Conservation (phyloP, 2,113 vertebrate genomes). For the Psammodynastes pulverulentus region DNA sequence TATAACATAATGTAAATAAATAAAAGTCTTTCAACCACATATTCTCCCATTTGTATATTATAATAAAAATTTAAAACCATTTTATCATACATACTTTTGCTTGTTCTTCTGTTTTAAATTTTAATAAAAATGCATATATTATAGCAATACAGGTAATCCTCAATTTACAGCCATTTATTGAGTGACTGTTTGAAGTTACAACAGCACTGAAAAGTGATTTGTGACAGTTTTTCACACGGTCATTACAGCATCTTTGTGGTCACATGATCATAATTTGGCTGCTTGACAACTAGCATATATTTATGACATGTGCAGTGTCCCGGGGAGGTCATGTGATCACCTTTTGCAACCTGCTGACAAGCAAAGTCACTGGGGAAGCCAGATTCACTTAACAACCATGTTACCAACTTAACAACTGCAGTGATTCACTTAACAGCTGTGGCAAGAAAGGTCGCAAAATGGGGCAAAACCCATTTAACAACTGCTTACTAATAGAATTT, state of each 20-base stretch:
- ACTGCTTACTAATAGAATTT: neutral
- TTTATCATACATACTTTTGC: no score
- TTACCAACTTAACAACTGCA: neutral
- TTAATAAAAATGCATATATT: no score
- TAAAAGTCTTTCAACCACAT: neutral
- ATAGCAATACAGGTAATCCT: neutral
- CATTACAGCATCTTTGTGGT: neutral
- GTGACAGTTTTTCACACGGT: neutral
- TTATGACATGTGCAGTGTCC: neutral
- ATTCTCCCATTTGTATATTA: no score
- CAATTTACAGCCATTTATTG: neutral
- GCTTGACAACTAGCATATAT: neutral
- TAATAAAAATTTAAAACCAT: no score
- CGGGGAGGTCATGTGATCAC: neutral
- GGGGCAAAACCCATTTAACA: neutral
- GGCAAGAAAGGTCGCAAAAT: neutral
- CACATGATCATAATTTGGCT: neutral
- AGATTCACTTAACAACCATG: neutral
- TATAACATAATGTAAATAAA: neutral
- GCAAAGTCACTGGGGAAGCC: neutral
- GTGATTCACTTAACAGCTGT: neutral
- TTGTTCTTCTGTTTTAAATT: no score
- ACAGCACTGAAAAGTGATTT: neutral
- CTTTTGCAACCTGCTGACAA: neutral
- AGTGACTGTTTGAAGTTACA: neutral